phyloP scores from a whole-genome alignment of 64 coral and sea anemone genomes.

The Pachyseris speciosa region DNA sequence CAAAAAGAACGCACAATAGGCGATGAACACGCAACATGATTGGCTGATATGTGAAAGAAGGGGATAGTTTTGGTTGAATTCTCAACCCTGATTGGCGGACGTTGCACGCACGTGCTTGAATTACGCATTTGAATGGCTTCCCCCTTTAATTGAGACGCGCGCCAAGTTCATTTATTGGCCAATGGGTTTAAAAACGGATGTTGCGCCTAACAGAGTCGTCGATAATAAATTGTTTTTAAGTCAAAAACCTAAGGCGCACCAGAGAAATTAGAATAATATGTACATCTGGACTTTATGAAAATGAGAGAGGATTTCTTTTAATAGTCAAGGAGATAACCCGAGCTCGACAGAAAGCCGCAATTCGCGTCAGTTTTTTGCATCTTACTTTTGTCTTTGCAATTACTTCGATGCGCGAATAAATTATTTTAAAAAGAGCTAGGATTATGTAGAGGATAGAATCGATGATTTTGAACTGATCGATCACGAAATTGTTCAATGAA shows the following conservation, averaged over 20 bases:
- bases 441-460: not conserved
- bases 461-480: not conserved
- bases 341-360: not conserved
- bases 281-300: constrained; percentile 32
- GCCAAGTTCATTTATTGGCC: constrained; percentile 39
- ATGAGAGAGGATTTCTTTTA: constrained; percentile 20
- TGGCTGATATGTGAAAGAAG: not conserved
- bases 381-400: not conserved
- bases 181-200: constrained; percentile 24
- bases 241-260: constrained; percentile 20
- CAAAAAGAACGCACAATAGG: not conserved
- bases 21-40: not conserved
- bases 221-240: constrained; percentile 38
- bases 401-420: not conserved
- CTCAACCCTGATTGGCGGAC: not conserved
- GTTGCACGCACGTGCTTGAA: not conserved
- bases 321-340: not conserved
- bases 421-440: constrained; percentile 21
- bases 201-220: constrained; percentile 9
- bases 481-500: not conserved
- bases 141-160: constrained; percentile 7
- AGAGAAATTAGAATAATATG: constrained; percentile 9
- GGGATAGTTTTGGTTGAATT: not conserved
- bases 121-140: constrained; percentile 36
- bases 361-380: not conserved